Evolutionary conservation across 2,888 invertebrate species (phyloP).

Genomic region (Tinea semifulvella): DNA sequence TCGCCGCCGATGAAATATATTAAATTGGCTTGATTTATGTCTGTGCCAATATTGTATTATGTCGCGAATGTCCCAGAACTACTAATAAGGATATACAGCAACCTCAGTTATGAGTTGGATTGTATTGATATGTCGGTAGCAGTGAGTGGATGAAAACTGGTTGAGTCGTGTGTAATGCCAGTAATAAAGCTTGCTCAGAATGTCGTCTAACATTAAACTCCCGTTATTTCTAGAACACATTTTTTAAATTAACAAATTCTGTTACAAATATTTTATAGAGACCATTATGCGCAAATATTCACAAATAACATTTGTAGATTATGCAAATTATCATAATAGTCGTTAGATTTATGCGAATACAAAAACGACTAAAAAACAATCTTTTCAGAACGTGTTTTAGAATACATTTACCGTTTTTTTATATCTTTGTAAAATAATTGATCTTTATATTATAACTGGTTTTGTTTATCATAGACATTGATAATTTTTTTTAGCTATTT

Average conservation of each 20-base stretch:
- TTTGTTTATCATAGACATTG: no score
- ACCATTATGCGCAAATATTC: neutral
- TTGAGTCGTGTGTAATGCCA: conserved; percentile 2
- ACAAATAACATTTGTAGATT: neutral
- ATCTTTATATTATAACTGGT: no score
- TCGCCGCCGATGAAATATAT: no score
- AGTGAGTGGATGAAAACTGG: conserved; percentile 1
- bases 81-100: neutral
- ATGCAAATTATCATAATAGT: neutral
- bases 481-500: no score
- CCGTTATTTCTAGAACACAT: neutral
- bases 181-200: conserved; percentile 7
- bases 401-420: no score
- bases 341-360: neutral
- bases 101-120: neutral
- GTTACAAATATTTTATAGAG: neutral
- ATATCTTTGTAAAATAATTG: no score
- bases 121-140: conserved; percentile 1
- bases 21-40: no score
- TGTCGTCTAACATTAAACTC: conserved; percentile 1
- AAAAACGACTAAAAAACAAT: no score
- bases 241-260: conserved; percentile 5
- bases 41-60: no score
- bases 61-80: no score
- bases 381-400: no score